Evolutionary conservation across 2,797 vertebrate genomes (phyloP).

Genomic region (Telmatherina bonti): DNA sequence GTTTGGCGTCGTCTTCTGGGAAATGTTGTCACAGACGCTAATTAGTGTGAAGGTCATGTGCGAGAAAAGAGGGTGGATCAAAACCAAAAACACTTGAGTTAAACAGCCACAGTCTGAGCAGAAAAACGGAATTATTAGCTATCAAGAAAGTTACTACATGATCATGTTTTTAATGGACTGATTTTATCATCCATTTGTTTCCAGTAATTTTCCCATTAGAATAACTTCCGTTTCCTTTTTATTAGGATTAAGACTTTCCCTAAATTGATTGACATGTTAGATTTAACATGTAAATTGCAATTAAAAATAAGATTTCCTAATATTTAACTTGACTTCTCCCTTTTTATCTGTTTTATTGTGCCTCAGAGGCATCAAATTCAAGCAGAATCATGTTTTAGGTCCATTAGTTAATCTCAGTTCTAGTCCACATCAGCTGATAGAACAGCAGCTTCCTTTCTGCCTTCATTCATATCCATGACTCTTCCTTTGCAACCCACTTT

Average conservation of each 20-base stretch:
- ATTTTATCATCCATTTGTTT: neutral
- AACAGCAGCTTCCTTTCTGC: no score
- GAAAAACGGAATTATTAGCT: neutral
- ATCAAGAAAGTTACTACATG: no score
- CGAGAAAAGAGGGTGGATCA: neutral
- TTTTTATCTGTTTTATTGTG: no score
- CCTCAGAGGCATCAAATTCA: neutral
- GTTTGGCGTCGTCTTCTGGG: constrained; percentile 38
- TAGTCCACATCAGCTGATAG: neutral
- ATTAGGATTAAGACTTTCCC: neutral
- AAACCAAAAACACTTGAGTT: constrained; percentile 9
- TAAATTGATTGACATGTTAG: neutral
- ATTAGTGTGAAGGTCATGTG: constrained; percentile 45
- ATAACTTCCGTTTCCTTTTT: neutral
- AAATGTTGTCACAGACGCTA: constrained; percentile 33
- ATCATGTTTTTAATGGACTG: neutral
- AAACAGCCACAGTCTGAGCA: neutral
- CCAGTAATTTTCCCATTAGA: neutral
- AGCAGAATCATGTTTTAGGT: neutral
- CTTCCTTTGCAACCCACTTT: no score
- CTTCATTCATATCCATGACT: no score
- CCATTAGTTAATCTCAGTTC: no score
- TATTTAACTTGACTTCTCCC: no score
- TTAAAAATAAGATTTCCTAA: no score
- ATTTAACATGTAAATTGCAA: no score